Percentiles rank a stretch among this genome's conserved stretches.
phyloP scores from a whole-genome alignment of 2,113 vertebrate species.

The Hyla sarda region DNA sequence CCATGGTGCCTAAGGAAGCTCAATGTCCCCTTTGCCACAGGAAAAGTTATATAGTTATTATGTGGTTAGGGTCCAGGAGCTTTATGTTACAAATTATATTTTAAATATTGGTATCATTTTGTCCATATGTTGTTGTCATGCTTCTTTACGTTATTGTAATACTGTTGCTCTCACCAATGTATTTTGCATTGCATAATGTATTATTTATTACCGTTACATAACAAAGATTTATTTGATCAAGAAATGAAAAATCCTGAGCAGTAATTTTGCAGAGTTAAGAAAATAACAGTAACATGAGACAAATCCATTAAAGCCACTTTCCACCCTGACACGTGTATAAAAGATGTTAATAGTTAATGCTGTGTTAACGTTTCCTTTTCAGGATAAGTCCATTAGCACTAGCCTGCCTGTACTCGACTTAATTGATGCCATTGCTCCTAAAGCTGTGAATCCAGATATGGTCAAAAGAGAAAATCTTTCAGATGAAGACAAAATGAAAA shows the following conservation, averaged over 20 bases:
- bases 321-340: neutral
- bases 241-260: neutral
- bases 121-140: neutral
- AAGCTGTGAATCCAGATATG: slow-evolving; percentile 86
- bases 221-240: neutral
- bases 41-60: no score
- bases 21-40: no score
- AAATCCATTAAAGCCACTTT: neutral
- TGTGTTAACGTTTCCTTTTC: slow-evolving; percentile 61
- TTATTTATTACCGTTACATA: slow-evolving; percentile 6
- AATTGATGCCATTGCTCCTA: slow-evolving; percentile 90
- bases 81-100: no score
- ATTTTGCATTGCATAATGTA: neutral
- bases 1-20: no score
- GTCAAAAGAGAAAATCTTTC: slow-evolving; percentile 80
- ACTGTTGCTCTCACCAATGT: neutral
- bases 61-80: neutral
- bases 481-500: slow-evolving; percentile 79
- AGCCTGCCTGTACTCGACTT: slow-evolving; percentile 94
- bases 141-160: neutral
- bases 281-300: neutral
- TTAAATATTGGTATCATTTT: neutral
- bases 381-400: slow-evolving; percentile 93
- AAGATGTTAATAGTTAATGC: slow-evolving; percentile 51
- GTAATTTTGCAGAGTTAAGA: neutral